Conservation (phyloP, 2,113 vertebrate genomes). For the Oceanodroma tethys region DNA sequence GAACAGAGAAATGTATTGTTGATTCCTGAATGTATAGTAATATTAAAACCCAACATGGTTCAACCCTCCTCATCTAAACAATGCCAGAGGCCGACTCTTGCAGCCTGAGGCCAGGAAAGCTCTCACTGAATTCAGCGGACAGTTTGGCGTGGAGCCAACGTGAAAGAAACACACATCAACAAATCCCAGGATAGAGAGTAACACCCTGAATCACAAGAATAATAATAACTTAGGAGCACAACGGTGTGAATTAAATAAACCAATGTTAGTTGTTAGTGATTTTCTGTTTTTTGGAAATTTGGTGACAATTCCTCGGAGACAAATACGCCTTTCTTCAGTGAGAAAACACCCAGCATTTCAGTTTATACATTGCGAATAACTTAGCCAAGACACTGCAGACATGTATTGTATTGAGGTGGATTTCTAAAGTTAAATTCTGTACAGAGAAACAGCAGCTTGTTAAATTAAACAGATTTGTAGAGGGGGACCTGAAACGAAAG, state of each 20-base stretch:
- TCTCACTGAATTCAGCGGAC: not conserved
- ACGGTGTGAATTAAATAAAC: not conserved
- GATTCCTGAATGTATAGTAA: constrained; percentile 62
- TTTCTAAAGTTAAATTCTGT: not conserved
- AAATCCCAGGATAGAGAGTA: not conserved
- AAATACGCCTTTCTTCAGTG: not conserved
- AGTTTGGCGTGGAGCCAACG: not conserved
- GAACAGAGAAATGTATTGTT: constrained; percentile 32
- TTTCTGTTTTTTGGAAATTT: not conserved
- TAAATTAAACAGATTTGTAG: not conserved
- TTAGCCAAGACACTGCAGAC: not conserved
- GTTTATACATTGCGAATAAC: not conserved
- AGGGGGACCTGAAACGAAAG: not conserved
- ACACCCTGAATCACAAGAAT: not conserved
- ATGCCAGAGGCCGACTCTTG: not conserved
- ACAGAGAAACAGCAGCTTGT: not conserved
- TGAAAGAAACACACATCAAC: not conserved
- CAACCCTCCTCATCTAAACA: not conserved
- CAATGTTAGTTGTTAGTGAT: fast-evolving
- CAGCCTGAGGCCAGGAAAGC: not conserved
- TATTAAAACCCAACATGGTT: not conserved
- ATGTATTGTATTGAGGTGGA: not conserved
- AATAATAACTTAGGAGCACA: not conserved
- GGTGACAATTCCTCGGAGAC: not conserved
- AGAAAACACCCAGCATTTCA: not conserved